Base-by-base conservation (phyloP, 1,140 invertebrate genomes). In the Nasonia giraulti region DNA sequence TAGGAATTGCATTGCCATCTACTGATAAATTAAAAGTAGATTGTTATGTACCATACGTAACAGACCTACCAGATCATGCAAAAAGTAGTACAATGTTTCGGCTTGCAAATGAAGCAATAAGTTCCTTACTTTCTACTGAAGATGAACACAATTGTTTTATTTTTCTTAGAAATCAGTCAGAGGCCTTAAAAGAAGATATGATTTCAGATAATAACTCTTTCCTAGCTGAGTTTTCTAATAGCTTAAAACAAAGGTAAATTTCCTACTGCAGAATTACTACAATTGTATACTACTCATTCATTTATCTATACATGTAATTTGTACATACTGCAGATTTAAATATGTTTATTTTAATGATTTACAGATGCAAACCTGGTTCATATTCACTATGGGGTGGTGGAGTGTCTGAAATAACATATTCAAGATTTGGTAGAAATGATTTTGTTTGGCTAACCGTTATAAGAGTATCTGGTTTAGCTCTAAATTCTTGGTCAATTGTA, bases 361-460 rank as follows among this genome's bases (percentile, higher is more conserved):
- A 44, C 74, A 75, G 74, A 17, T 75, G 74, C 20, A 37, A 75
- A 44, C 33, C 31, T 44, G 33, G 33, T 40, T 20, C 31, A 20
- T 75, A 40, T 44, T 75, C 74, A 37, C n/a, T 75, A n/a, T 75
- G 74, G 74, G 74, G 74, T 75, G 74, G 74, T 44, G 31, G 37
- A 17, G 37, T 75, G 44, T 12, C 14, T 20, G 74, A 75, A 20
- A 75, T 75, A n/a, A n/a, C 33, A 75, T 44, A 44, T 44, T 37
- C 74, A 75, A 23, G 12, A 14, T 8, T 44, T 75, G 12, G 33
- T 12, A 75, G 74, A 75, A 40, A 75, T 20, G 0, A 2, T 40
- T 37, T 44, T 4, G 12, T 23, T 37, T 44, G 74, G 33, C 37
- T 20, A 14, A 2, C 37, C 6, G 2, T 23, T 40, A 37, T 75